Evolutionary conservation across 2,888 invertebrate genomes (phyloP).

Genomic region (Polydrusus pterygomalis): DNA sequence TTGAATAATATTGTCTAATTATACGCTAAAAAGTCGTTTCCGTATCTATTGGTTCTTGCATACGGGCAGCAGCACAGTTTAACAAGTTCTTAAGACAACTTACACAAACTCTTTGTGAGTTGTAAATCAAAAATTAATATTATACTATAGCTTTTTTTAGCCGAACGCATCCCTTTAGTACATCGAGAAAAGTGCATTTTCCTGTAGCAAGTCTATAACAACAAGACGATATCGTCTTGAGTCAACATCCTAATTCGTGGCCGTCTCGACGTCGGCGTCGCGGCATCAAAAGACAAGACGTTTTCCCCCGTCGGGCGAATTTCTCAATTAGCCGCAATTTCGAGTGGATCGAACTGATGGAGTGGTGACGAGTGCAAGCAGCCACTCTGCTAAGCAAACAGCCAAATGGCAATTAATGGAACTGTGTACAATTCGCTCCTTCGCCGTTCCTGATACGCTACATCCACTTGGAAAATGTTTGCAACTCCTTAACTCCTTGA

Average conservation of each 20-base stretch:
- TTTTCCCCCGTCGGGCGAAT: conserved; percentile 52
- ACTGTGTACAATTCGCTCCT: conserved; percentile 25
- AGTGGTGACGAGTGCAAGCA: conserved; percentile 46
- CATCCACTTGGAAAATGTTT: conserved; percentile 42
- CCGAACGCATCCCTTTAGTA: not conserved
- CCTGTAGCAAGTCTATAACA: conserved; percentile 40
- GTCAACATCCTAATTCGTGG: conserved; percentile 45
- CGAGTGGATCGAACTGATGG: conserved; percentile 53
- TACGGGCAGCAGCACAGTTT: no score
- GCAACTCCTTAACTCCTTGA: conserved; percentile 32
- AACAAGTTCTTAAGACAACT: no score
- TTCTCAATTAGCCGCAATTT: conserved; percentile 54
- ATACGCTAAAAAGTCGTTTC: no score
- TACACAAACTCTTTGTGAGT: no score
- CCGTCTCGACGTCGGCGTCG: conserved; percentile 12
- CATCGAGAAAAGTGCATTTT: conserved; percentile 39
- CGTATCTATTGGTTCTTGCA: no score
- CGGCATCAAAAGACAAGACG: conserved; percentile 52
- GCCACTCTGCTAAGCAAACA: conserved; percentile 52
- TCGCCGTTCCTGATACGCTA: conserved; percentile 39
- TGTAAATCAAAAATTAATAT: no score
- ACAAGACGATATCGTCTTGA: conserved; percentile 38
- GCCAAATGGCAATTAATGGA: conserved; percentile 48
- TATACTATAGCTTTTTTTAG: no score
- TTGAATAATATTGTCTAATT: no score